These are phyloP conservation scores for Chiridota heheva DNA, from an alignment of 35 echinoderm and acorn worm species.

Conservation along the genomic window DNA sequence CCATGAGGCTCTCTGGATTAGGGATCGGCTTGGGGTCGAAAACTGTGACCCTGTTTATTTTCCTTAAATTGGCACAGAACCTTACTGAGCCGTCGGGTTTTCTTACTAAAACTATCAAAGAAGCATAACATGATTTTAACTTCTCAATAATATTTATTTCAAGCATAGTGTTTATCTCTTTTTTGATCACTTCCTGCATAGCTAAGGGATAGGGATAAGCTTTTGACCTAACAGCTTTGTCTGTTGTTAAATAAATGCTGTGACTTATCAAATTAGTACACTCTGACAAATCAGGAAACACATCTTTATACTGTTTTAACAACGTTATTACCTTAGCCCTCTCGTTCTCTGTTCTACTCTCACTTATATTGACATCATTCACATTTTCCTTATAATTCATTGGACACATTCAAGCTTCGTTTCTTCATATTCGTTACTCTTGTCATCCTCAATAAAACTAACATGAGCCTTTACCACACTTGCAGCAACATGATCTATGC, in stretches of 20 bases:
- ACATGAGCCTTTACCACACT: too few species aligned
- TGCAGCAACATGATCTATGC: too few species aligned
- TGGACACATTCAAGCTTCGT: background rate
- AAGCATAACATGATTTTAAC: constrained; percentile 11
- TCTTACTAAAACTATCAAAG: constrained; percentile 22
- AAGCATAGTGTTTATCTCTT: constrained; percentile 23
- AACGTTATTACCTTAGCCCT: too few species aligned
- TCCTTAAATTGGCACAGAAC: constrained; percentile 54
- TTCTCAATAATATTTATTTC: constrained; percentile 29
- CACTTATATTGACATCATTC: background rate
- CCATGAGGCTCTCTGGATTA: constrained; percentile 50
- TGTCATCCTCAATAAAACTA: too few species aligned
- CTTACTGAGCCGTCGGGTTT: constrained; percentile 44
- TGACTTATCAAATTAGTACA: constrained; percentile 13
- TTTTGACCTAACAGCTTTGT: constrained; percentile 23
- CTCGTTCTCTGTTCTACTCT: too few species aligned
- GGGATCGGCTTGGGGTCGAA: constrained; percentile 73
- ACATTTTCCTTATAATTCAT: background rate
- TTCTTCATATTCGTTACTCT: background rate
- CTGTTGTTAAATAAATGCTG: constrained; percentile 8
- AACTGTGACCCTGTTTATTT: constrained; percentile 39
- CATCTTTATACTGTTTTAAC: background rate
- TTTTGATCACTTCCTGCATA: background rate
- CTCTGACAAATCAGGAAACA: constrained; percentile 29
- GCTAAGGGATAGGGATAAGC: constrained; percentile 40